Conservation (phyloP, 2,113 vertebrate genomes). For the Microcebus ravelobensis region DNA sequence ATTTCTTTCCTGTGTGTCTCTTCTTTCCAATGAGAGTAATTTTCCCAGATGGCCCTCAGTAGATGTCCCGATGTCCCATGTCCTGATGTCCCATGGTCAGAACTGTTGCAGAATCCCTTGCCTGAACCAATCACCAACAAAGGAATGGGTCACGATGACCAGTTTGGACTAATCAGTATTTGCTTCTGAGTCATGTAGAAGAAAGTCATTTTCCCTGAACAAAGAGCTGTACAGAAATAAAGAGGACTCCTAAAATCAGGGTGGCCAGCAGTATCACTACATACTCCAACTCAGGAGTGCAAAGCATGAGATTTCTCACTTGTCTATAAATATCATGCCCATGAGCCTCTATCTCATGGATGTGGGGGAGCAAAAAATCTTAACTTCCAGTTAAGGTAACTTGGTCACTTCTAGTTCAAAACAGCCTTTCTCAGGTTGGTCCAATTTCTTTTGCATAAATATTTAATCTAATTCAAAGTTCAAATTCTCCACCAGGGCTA, state of each 20-base stretch:
- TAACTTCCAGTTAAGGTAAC: not conserved
- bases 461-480: not conserved
- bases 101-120: not conserved
- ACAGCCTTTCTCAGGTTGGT: not conserved
- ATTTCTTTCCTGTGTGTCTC: not conserved
- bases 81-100: not conserved
- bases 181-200: not conserved
- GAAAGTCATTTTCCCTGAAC: not conserved
- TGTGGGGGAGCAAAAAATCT: not conserved
- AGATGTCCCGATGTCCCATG: not conserved
- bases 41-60: not conserved
- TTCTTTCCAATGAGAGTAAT: not conserved
- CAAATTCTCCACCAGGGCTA: not conserved
- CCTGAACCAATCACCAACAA: not conserved
- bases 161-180: not conserved
- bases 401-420: not conserved
- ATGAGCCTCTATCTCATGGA: no score
- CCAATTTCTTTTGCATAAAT: slow-evolving; percentile 15
- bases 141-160: not conserved
- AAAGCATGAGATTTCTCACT: not conserved
- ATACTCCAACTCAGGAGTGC: not conserved
- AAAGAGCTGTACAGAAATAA: not conserved
- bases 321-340: not conserved
- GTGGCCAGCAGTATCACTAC: not conserved
- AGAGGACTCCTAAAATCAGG: not conserved